Percentiles rank a stretch among this genome's conserved stretches.
Evolutionary conservation across 2,113 vertebrate genomes (phyloP).

Genomic region (Microtus montanus): DNA sequence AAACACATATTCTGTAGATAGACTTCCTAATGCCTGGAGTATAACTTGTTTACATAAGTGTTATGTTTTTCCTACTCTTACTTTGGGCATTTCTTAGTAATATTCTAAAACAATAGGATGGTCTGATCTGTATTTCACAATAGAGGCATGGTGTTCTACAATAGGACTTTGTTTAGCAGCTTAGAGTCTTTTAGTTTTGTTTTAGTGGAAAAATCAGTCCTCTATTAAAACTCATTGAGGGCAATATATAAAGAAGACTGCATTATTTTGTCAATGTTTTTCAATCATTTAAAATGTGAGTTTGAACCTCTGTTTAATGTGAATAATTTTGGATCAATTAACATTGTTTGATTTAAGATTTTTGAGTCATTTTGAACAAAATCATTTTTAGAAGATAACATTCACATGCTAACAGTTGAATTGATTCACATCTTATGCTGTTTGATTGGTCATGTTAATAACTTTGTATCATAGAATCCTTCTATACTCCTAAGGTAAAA

Average conservation of each 20-base stretch:
- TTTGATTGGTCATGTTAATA: not conserved
- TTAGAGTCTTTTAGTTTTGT: not conserved
- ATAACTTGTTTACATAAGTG: not conserved
- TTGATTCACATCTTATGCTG: not conserved
- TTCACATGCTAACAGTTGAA: not conserved
- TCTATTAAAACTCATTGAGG: slow-evolving; percentile 7
- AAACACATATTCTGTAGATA: not conserved
- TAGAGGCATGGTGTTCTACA: not conserved
- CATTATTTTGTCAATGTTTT: not conserved
- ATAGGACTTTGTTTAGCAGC: slow-evolving; percentile 19
- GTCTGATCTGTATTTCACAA: slow-evolving; percentile 29
- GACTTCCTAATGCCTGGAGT: not conserved
- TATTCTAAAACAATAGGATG: slow-evolving; percentile 14
- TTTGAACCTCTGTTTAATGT: not conserved
- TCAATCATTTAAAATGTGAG: not conserved
- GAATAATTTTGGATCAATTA: slow-evolving; percentile 1
- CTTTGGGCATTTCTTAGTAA: not conserved
- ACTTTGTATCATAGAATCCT: not conserved
- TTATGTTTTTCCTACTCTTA: not conserved
- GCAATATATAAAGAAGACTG: not conserved
- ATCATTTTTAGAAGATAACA: not conserved
- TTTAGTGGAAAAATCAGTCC: not conserved
- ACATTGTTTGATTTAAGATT: not conserved
- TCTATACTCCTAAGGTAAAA: not conserved
- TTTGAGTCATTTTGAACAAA: not conserved